Conservation (phyloP, 2,113 vertebrate genomes). For the Nibea coibor region DNA sequence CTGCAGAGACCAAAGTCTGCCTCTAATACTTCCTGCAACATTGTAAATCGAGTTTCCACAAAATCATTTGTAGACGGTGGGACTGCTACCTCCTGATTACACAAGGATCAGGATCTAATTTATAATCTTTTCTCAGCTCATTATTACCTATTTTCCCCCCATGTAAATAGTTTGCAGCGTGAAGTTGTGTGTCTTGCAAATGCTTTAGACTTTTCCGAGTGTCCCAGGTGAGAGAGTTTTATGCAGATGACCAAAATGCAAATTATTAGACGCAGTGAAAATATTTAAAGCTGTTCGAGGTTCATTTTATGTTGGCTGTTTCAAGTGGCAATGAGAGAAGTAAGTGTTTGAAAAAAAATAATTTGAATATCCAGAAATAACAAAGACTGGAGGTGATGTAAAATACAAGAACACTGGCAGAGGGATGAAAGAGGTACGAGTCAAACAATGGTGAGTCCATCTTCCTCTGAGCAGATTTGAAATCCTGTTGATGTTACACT, state of each 20-base stretch:
- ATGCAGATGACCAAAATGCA: constrained; percentile 41
- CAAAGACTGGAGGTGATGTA: constrained; percentile 4
- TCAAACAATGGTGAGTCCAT: neutral
- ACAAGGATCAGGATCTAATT: constrained; percentile 51
- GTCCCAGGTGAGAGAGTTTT: constrained; percentile 44
- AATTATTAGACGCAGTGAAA: constrained; percentile 24
- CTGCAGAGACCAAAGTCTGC: constrained; percentile 23
- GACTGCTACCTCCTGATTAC: constrained; percentile 51
- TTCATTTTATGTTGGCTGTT: constrained; percentile 16
- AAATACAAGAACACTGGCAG: neutral
- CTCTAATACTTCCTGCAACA: constrained; percentile 28
- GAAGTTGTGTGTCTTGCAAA: neutral
- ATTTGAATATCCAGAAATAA: constrained; percentile 33
- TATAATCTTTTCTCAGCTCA: constrained; percentile 26
- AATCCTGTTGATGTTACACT: no score
- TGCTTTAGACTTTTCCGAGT: neutral
- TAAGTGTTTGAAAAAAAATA: neutral
- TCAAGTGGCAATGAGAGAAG: neutral
- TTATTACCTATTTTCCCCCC: neutral
- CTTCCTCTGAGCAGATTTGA: neutral
- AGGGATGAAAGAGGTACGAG: constrained; percentile 1
- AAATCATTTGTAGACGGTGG: constrained; percentile 47
- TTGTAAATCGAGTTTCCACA: constrained; percentile 46
- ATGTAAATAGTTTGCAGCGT: constrained; percentile 11
- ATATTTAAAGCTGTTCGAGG: constrained; percentile 36